Base-by-base conservation (phyloP, 2,797 vertebrate species). In the Macrochelys suwanniensis region DNA sequence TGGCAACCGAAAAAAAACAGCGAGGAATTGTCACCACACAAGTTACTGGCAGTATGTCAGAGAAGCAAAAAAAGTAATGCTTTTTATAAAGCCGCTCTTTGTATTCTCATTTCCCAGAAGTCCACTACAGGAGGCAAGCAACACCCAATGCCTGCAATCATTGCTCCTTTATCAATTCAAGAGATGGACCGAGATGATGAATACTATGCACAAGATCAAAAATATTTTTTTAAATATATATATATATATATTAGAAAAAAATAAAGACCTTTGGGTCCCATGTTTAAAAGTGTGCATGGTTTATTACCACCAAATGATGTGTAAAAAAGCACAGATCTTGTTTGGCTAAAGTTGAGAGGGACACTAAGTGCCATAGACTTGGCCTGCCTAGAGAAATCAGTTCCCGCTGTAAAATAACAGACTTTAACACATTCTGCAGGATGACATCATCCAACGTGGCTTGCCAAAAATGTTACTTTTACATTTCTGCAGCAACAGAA, bases 391-490 rank as follows among this genome's bases (percentile, higher is more conserved):
- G 21, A 98, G 97, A 88, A 95, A 97, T 95, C 84, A 83, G 87
- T 51, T 97, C 93, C 97, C 85, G 96, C 95, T 97, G 97, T 97
- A 98, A 98, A 98, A 97, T 95, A 94, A 96, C 96, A 96, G 97
- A 96, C 96, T 97, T 98, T 87, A 97, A 96, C 96, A 98, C 97
- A 97, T 97, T 98, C 95, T 95, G 81, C 26, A 96, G 87, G 90
- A 97, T 98, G 97, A 98, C 97, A 98, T 98, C 98, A 98, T 94
- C 95, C 81, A 81, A 84, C 90, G 82, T 0, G 77, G 53, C 85
- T 85, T 97, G 97, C 98, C 98, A 98, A 97, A 98, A 98, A 97
- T 88, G 94, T 96, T 97, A 97, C 97, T 98, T 98, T 97, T 92
- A 94, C 91, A 42, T 98, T 98, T 98, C 95, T 98, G 91, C 93